Evolutionary conservation across 2,888 invertebrate genomes (phyloP).

Genomic region (Eilema caniola): DNA sequence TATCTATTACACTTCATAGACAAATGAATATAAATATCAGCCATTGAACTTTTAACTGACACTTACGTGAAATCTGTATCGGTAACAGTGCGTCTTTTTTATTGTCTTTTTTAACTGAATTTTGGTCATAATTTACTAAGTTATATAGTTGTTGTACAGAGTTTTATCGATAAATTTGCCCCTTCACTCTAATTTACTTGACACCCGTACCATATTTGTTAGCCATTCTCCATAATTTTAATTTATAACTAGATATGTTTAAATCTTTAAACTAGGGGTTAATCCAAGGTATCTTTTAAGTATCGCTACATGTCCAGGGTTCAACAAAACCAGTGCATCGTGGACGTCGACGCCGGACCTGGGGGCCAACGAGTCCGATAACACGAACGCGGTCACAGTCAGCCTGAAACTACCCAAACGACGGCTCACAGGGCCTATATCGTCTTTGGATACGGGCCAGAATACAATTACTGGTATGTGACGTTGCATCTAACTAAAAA

Average conservation of each 20-base stretch:
- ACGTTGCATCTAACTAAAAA: neutral
- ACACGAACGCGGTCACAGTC: constrained; percentile 89
- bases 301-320: constrained; percentile 64
- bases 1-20: too few species aligned
- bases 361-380: constrained; percentile 87
- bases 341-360: constrained; percentile 95
- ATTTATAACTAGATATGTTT: too few species aligned
- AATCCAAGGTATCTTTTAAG: neutral
- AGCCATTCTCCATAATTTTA: too few species aligned
- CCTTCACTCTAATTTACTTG: too few species aligned
- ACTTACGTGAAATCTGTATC: too few species aligned
- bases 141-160: too few species aligned
- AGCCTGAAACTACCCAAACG: constrained; percentile 90
- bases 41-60: neutral
- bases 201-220: too few species aligned
- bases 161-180: too few species aligned
- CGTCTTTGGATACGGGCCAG: constrained; percentile 86
- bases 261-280: neutral
- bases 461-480: constrained; percentile 54
- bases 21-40: too few species aligned
- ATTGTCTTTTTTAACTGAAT: too few species aligned
- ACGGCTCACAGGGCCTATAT: constrained; percentile 87
- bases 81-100: too few species aligned
- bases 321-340: constrained; percentile 84
- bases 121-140: too few species aligned